Conservation (phyloP, 2,888 invertebrate species). For the Drosophila emarginata region DNA sequence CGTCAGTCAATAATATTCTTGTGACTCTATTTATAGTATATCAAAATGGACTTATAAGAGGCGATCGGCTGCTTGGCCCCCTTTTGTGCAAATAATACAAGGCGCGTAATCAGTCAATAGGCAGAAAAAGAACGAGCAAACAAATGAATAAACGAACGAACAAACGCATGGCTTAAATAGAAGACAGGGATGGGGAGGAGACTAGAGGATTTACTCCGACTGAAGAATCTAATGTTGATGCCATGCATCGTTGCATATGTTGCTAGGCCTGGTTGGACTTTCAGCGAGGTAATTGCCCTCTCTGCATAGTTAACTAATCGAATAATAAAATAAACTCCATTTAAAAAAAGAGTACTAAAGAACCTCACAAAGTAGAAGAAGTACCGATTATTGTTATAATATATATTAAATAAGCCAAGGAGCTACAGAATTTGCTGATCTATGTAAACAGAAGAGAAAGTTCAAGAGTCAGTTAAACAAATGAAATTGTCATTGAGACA, state of each 20-base stretch:
- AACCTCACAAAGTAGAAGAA: not conserved
- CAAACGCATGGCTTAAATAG: not conserved
- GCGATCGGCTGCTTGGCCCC: not conserved
- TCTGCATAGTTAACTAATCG: constrained; percentile 22
- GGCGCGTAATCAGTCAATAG: constrained; percentile 9
- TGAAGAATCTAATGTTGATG: constrained; percentile 56
- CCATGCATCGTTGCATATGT: constrained; percentile 53
- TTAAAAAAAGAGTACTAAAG: not conserved
- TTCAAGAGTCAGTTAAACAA: not conserved
- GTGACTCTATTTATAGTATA: constrained; percentile 2
- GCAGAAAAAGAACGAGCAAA: not conserved
- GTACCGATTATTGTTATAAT: not conserved
- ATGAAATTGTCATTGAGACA: not conserved
- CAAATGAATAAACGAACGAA: not conserved
- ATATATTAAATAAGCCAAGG: no score
- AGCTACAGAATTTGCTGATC: no score
- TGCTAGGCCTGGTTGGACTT: constrained; percentile 42
- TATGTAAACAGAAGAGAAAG: no score
- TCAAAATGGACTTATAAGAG: not conserved
- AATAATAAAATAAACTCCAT: constrained; percentile 8
- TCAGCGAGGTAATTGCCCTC: constrained; percentile 62
- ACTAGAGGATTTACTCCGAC: not conserved
- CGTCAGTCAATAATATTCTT: not conserved
- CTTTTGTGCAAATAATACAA: constrained; percentile 2
- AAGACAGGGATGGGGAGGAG: not conserved